Evolutionary conservation across 2,888 invertebrate species (phyloP).

Genomic region (Myopa tessellatipennis): DNA sequence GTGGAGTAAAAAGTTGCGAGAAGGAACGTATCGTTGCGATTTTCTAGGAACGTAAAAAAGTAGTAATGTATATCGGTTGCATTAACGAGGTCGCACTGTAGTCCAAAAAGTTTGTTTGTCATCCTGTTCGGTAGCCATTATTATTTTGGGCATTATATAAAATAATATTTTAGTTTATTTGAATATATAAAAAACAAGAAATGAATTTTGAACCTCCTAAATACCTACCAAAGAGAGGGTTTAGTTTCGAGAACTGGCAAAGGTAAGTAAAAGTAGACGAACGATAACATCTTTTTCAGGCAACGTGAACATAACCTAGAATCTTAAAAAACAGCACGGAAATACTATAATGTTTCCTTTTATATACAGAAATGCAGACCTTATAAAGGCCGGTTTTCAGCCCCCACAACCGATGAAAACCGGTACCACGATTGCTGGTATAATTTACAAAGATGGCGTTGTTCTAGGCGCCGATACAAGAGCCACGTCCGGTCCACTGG

Average conservation of each 20-base stretch:
- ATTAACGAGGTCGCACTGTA: too few species aligned
- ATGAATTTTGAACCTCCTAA: constrained; percentile 80
- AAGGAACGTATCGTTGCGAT: too few species aligned
- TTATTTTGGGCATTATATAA: not conserved
- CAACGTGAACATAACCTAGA: constrained; percentile 45
- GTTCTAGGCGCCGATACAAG: constrained; percentile 98
- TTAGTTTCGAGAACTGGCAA: constrained; percentile 86
- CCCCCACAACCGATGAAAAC: constrained; percentile 92
- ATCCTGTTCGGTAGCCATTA: constrained; percentile 46
- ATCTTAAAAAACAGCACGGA: not conserved
- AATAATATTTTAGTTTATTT: not conserved
- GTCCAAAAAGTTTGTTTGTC: constrained; percentile 51
- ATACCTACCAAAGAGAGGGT: constrained; percentile 79
- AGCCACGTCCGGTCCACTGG: constrained; percentile 94
- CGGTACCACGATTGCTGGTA: constrained; percentile 97
- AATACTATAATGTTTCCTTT: constrained; percentile 11
- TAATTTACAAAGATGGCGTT: constrained; percentile 92
- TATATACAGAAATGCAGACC: constrained; percentile 82
- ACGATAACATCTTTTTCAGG: not conserved
- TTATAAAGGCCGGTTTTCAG: constrained; percentile 82
- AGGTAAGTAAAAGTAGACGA: constrained; percentile 71
- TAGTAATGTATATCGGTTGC: too few species aligned
- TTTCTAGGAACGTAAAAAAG: too few species aligned
- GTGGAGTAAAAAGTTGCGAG: too few species aligned
- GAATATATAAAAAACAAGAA: constrained; percentile 49